A percentile compares a stretch with the other conserved stretches of the same genome.
Conservation (phyloP, 1,140 invertebrate species). For the Ruditapes philippinarum region DNA sequence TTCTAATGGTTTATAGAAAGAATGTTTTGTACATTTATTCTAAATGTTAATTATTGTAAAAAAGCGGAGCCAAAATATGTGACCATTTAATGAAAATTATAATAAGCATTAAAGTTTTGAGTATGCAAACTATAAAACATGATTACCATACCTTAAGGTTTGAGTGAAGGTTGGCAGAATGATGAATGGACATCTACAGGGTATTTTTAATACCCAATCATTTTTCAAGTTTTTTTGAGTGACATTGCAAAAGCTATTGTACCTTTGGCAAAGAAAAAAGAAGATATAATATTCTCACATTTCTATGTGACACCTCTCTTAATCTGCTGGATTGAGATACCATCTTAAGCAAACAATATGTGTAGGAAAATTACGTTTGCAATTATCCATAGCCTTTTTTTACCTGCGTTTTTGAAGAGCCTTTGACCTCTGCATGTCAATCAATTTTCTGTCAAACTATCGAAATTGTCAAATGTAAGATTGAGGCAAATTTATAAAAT, state of each 20-base stretch:
- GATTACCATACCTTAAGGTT: not conserved
- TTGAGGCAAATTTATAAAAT: slow-evolving; percentile 1
- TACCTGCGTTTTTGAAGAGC: not conserved
- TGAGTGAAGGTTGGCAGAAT: not conserved
- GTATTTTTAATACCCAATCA: not conserved
- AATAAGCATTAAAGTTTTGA: too few species aligned
- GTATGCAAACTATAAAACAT: too few species aligned
- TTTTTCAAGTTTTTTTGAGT: not conserved
- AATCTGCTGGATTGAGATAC: not conserved
- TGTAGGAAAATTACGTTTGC: not conserved
- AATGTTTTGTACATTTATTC: too few species aligned
- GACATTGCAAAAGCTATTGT: slow-evolving; percentile 10
- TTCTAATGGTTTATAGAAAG: too few species aligned
- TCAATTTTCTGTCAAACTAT: slow-evolving; percentile 21
- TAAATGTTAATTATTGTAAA: too few species aligned
- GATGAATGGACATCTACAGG: not conserved
- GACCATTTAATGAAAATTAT: too few species aligned
- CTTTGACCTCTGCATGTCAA: not conserved
- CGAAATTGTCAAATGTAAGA: slow-evolving; percentile 9
- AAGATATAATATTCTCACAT: slow-evolving; percentile 3
- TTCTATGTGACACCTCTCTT: slow-evolving; percentile 5
- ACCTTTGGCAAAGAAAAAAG: not conserved
- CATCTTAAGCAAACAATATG: not conserved
- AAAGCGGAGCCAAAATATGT: too few species aligned
- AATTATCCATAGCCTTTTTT: not conserved